A percentile compares a stretch with the other conserved stretches of the same genome.
phyloP scores from a whole-genome alignment of 2,113 vertebrate species.

The Ascaphus truei region DNA sequence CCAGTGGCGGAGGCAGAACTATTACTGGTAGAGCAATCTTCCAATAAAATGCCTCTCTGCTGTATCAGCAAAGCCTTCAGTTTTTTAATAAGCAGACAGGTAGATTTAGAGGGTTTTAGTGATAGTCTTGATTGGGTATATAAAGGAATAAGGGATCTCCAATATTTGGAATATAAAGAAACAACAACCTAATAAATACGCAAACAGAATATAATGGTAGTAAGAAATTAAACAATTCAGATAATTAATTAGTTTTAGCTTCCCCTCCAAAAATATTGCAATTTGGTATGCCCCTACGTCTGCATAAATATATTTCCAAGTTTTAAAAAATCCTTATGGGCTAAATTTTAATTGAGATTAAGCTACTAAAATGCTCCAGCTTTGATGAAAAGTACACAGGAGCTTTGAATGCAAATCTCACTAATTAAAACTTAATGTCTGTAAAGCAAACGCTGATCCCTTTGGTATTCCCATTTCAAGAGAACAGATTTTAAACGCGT shows the following conservation, averaged over 20 bases:
- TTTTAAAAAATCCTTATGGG: conserved; percentile 36
- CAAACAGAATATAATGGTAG: background rate
- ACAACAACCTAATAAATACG: background rate
- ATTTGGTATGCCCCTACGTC: conserved; percentile 10
- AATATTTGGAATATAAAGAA: background rate
- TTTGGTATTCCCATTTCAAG: conserved; percentile 42
- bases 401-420: conserved; percentile 48
- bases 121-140: too few relatives aligned
- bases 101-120: too few relatives aligned
- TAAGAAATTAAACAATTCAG: background rate
- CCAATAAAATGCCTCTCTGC: too few relatives aligned
- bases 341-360: conserved; percentile 42
- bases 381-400: conserved; percentile 48
- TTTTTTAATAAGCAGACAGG: too few relatives aligned
- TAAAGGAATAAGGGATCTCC: too few relatives aligned
- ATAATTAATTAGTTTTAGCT: conserved; percentile 14
- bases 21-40: too few relatives aligned
- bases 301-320: conserved; percentile 2
- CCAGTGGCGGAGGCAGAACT: too few relatives aligned
- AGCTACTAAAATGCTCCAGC: conserved; percentile 45
- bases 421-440: conserved; percentile 49
- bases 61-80: too few relatives aligned
- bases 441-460: conserved; percentile 45
- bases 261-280: conserved; percentile 1
- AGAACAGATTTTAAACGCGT: conserved; percentile 43